Base-by-base conservation (phyloP, 2,113 vertebrate species). In the Apteryx mantelli region DNA sequence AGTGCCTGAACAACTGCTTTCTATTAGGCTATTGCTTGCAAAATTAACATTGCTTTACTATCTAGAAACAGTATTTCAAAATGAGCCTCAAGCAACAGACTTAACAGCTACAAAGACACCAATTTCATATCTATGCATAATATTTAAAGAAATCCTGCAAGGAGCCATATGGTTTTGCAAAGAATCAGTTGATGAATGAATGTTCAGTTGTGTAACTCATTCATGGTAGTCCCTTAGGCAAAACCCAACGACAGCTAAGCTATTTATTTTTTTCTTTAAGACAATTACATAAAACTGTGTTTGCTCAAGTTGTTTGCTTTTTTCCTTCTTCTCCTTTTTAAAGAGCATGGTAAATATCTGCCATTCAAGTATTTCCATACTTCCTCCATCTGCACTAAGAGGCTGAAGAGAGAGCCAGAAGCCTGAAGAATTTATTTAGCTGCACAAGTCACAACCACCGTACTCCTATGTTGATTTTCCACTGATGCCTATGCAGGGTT, bases 161-260 rank as follows among this genome's bases (percentile, higher is more conserved):
- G 84, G 64, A 93, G 68, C 93, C 91, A 81, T 95, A 92, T 96
- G 93, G 89, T 74, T 91, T 82, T 82, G 78, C 53, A 81, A 88
- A 69, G 84, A 95, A 81, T 76, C 55, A 9, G 50, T 73, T 85
- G 92, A 80, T 61, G 75, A 92, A 88, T 84, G 81, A 77, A 32
- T 75, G 75, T 61, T 82, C 81, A 86, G 34, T 75, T 94, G 68
- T 63, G n/a, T 89, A 89, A 85, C 81, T 96, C 89, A 68, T 88
- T 94, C 85, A 20, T 34, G 40, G 46, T 21, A 40, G 68, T 88
- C 68, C 89, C 88, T 90, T 38, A 80, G 92, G 93, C 83, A 91
- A 73, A 70, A 48, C 52, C 78, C 71, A 91, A 64, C 4, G 5
- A 92, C 65, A 94, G 40, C n/a, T 24, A 70, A 93, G 42, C 32